Base-by-base conservation (phyloP, 2,888 invertebrate genomes). In the Amphipyra berbera region DNA sequence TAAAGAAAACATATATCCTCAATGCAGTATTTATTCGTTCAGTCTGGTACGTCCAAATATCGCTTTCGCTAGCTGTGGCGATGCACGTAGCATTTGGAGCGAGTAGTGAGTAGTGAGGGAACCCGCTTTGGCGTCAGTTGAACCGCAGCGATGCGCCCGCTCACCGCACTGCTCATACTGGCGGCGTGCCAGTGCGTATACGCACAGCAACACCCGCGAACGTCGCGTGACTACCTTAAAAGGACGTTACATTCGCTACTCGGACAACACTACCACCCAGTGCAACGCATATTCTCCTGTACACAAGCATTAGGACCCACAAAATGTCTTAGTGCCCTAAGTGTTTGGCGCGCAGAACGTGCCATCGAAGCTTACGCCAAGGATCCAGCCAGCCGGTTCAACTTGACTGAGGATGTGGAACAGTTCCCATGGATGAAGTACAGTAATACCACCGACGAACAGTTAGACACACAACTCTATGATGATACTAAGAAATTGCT, bases 261-360 rank as follows among this genome's bases (percentile, higher is more conserved):
- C 37, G 82, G 82, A 10, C 58, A 79, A 58, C 73, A 79, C 10
- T 78, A 75, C 40, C 57, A 75, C n/a, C 76, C 76, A 6, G 64
- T 86, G 15, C 74, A 78, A 52, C 80, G 79, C 49, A 73, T 90
- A 46, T 55, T 88, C 35, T 67, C 82, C 48, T 94, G 95, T 79
- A 76, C 86, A 9, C 79, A 81, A 61, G 73, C 81, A n/a, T 82
- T 94, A 53, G 95, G 95, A 48, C 86, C 95, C 6, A 65, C 94
- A 61, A 95, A 95, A 85, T 96, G 96, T 83, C 82, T 96, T 50
- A 95, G 95, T 82, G 91, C 96, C n/a, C 94, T 95, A 59, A 91
- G 95, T 48, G 84, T 95, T 15, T 95, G 95, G 90, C 95, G 95
- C 46, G 93, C 96, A 33, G 86, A 90, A 78, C 85, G 85, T 27